A percentile compares a stretch with the other conserved stretches of the same genome.
Evolutionary conservation across 2,113 vertebrate species (phyloP).

Genomic region (Regulus satrapa): DNA sequence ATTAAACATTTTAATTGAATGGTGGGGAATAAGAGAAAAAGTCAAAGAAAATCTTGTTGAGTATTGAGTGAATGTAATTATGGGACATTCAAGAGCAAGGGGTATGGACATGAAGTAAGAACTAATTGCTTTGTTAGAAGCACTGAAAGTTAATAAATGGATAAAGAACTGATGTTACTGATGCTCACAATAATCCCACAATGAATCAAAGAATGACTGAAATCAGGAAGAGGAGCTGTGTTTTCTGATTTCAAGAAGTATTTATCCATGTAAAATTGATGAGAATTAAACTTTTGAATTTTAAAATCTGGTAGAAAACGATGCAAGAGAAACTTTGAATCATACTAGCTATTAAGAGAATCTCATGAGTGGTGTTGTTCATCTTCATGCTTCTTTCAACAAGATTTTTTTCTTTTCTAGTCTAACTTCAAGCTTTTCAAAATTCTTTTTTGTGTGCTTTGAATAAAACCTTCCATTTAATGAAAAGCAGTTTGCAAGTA

Average conservation of each 20-base stretch:
- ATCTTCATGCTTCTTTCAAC: neutral
- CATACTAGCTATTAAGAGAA: neutral
- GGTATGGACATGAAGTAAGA: neutral
- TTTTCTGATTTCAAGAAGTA: neutral
- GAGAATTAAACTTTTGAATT: slow-evolving; percentile 4
- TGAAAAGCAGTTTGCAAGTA: neutral
- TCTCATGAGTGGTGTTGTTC: neutral
- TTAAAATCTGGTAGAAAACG: neutral
- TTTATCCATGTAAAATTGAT: neutral
- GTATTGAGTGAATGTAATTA: neutral
- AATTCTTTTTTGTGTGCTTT: neutral
- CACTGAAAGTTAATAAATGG: neutral
- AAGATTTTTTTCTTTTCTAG: neutral
- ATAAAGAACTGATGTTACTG: neutral
- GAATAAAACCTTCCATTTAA: neutral
- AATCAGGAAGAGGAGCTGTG: neutral
- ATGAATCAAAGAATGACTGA: neutral
- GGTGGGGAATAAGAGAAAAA: neutral
- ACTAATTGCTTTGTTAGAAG: neutral
- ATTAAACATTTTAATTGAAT: neutral
- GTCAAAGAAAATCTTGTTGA: neutral
- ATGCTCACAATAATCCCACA: neutral
- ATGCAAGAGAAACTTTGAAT: neutral
- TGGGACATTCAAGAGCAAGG: neutral
- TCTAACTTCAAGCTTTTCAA: slow-evolving; percentile 6